Evolutionary conservation across 2,888 invertebrate genomes (phyloP).

Genomic region (Nephrotoma flavescens): DNA sequence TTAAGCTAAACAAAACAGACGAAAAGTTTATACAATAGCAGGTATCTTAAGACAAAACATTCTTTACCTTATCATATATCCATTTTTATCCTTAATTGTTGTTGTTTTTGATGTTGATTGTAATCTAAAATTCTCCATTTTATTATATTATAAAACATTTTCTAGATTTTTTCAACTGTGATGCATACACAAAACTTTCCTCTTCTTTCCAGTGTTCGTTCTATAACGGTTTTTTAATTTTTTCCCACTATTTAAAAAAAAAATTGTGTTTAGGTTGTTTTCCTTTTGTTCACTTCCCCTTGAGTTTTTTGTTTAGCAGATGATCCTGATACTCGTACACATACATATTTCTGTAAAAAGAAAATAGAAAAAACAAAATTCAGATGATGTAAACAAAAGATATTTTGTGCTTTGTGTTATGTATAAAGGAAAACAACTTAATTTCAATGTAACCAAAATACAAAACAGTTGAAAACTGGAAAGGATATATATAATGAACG

Average conservation of each 20-base stretch:
- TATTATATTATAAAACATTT: slow-evolving; percentile 12
- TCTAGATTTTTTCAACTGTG: slow-evolving; percentile 1
- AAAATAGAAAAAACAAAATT: background rate
- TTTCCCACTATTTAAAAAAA: background rate
- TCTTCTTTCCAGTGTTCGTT: background rate
- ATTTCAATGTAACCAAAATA: background rate
- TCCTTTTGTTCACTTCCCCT: background rate
- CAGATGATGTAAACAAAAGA: background rate
- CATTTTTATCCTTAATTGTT: slow-evolving; percentile 11
- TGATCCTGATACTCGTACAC: background rate
- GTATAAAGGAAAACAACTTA: background rate
- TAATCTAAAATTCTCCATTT: slow-evolving; percentile 10
- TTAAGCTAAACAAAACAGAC: background rate
- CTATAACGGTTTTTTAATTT: background rate
- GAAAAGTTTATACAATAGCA: background rate
- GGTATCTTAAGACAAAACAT: background rate
- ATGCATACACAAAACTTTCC: background rate
- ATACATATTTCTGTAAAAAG: background rate
- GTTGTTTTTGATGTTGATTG: slow-evolving; percentile 1
- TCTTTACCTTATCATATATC: slow-evolving; percentile 13
- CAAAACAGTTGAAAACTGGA: background rate
- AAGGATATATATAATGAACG: background rate
- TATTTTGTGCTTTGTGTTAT: background rate
- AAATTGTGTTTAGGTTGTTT: background rate
- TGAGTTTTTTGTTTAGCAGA: background rate